Conservation (phyloP, 1,140 invertebrate genomes). For the Drosophila sulfurigaster region DNA sequence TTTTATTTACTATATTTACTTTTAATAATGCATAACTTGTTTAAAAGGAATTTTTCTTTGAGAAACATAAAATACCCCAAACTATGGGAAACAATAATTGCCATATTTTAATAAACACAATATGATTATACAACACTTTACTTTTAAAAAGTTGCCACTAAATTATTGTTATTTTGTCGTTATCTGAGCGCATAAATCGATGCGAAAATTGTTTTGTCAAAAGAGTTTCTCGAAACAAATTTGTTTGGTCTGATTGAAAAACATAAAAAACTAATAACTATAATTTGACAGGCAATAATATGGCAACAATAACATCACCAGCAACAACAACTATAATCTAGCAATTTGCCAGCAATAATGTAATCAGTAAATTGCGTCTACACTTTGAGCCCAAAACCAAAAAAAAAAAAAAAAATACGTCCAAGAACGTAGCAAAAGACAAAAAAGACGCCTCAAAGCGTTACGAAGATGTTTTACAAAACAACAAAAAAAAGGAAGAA, state of each 20-base stretch:
- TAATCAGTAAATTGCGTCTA: conserved; percentile 81
- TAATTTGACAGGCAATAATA: conserved; percentile 69
- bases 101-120: not conserved
- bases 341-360: conserved; percentile 80
- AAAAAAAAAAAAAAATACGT: conserved; percentile 21
- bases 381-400: conserved; percentile 60
- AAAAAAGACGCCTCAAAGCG: conserved; percentile 45
- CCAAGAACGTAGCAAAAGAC: conserved; percentile 21
- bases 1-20: no score
- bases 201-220: conserved; percentile 21
- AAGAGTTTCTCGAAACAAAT: not conserved
- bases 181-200: conserved; percentile 15
- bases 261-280: conserved; percentile 69
- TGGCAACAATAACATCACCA: conserved; percentile 19
- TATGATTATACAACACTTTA: not conserved
- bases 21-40: no score
- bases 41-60: no score
- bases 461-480: conserved; percentile 55
- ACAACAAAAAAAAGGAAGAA: conserved; percentile 16
- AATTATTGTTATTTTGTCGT: conserved; percentile 13
- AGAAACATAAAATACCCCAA: not conserved
- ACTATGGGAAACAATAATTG: not conserved
- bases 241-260: conserved; percentile 36
- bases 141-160: not conserved
- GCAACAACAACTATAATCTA: conserved; percentile 70